phyloP scores from a whole-genome alignment of 2,888 invertebrate genomes.

The Netelia virgata region DNA sequence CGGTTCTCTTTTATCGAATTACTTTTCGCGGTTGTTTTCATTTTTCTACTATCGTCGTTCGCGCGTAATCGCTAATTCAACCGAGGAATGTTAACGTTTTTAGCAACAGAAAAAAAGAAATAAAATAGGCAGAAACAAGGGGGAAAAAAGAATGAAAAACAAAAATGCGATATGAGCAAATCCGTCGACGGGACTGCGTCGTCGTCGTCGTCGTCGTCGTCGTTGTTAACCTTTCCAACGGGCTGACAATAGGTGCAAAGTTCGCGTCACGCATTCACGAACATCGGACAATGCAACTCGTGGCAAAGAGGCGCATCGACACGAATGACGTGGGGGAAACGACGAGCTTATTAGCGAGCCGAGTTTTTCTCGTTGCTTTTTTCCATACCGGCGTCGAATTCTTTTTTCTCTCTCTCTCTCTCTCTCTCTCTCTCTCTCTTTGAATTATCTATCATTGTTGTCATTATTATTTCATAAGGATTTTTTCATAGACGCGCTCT shows the following conservation, averaged over 20 bases:
- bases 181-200: not conserved
- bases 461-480: not conserved
- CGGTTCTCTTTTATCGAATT: not conserved
- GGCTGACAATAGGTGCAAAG: constrained; percentile 52
- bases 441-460: not conserved
- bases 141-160: not conserved
- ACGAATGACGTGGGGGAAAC: not conserved
- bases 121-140: not conserved
- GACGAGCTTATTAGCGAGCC: constrained; percentile 30
- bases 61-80: not conserved
- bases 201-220: not conserved
- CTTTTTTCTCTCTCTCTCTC: not conserved
- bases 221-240: constrained; percentile 46
- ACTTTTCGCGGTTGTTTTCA: not conserved
- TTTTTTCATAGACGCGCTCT: too few relatives aligned
- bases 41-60: not conserved
- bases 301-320: constrained; percentile 22
- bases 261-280: constrained; percentile 54
- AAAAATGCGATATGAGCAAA: not conserved
- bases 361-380: not conserved
- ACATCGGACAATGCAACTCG: constrained; percentile 48
- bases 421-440: constrained; percentile 17
- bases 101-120: not conserved
- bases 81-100: not conserved
- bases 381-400: constrained; percentile 14